Percentiles rank a stretch among this genome's conserved stretches.
phyloP scores from a whole-genome alignment of 2,113 vertebrate genomes.

The Chloropsis hardwickii region DNA sequence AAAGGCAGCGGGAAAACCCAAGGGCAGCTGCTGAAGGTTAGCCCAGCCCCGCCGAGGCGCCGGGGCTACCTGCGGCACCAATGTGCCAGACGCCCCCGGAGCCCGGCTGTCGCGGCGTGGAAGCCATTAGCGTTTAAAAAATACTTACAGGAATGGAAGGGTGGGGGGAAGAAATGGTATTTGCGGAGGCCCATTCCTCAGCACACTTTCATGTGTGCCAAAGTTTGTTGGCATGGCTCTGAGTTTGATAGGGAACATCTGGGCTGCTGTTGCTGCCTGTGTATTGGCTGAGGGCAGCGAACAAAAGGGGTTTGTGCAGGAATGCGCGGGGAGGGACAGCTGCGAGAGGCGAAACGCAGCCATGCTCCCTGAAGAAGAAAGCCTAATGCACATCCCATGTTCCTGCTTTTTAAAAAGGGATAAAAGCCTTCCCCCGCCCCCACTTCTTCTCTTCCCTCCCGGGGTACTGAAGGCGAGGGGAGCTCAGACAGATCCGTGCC shows the following conservation, averaged over 20 bases:
- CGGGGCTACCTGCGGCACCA: slow-evolving; percentile 60
- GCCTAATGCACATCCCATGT: slow-evolving; percentile 43
- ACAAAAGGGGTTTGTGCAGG: slow-evolving; percentile 78
- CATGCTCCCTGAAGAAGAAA: neutral
- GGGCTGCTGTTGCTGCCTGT: slow-evolving; percentile 70
- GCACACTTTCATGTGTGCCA: slow-evolving; percentile 75
- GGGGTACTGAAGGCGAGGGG: neutral
- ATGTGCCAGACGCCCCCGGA: slow-evolving; percentile 67
- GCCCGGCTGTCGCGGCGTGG: slow-evolving; percentile 64
- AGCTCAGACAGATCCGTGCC: neutral
- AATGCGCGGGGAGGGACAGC: slow-evolving; percentile 8
- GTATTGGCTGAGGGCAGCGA: slow-evolving; percentile 62
- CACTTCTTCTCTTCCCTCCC: neutral
- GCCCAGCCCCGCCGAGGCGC: slow-evolving; percentile 64
- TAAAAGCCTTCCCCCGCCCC: neutral
- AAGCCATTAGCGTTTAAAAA: slow-evolving; percentile 81
- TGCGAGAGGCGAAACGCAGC: neutral
- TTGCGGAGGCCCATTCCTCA: slow-evolving; percentile 78
- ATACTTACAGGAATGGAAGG: slow-evolving; percentile 75
- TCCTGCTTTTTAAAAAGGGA: neutral
- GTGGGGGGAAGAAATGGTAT: slow-evolving; percentile 51
- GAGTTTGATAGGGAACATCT: slow-evolving; percentile 85
- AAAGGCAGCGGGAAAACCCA: slow-evolving; percentile 37
- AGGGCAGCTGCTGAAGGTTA: slow-evolving; percentile 43
- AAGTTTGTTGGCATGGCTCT: slow-evolving; percentile 78